Evolutionary conservation across 2,797 vertebrate species (phyloP), one percentile per base, ranked within the genome.

Genomic region (Coracias cyanogaster): DNA sequence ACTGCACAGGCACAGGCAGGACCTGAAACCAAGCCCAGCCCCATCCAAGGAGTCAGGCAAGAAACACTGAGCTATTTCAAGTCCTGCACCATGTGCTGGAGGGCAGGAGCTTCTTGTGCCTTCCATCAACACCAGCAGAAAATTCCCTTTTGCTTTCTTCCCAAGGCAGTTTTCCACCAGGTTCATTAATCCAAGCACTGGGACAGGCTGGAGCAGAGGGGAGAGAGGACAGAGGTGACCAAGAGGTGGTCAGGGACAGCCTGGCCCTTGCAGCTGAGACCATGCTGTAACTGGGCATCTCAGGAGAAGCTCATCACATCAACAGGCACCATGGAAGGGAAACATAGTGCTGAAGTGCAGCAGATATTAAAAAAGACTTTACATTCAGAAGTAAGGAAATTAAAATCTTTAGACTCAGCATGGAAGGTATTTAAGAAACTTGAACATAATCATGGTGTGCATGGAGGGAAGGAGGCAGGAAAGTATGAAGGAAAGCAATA

Each of bases 381-480:
- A 81, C 51, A 78, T 73, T 73, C 55, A 82, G 69, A 85, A 80
- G 28, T 28, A 89, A 95, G 83, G 90, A 97, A 95, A 96, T 94
- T 65, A 87, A 96, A 94, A 89, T 46, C 37, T 93, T 90, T 66
- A 74, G 71, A 71, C 78, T 85, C 93, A 83, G 86, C 86, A 89
- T 90, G 90, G 74, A 94, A 90, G 61, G 86, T 90, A 62, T 93
- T 94, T 79, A 79, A 86, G 65, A 88, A 91, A 86, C 49, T 82
- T 80, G 31, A 80, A 48, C 2, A 0, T 67, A 60, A 65, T 87
- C 83, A 83, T 14, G 54, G 48, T 26, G 43, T n/a, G 77, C 25
- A 16, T 37, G 46, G 28, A 6, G 19, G 43, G 48, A 37, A 77
- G 21, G 15, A 86, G 60, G 45, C 26, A 85, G 90, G 37, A 86